A percentile compares a stretch with the other conserved stretches of the same genome.
These are phyloP conservation scores for Uloborus diversus DNA, from an alignment of 1,140 invertebrate genomes.

Conservation along the genomic window DNA sequence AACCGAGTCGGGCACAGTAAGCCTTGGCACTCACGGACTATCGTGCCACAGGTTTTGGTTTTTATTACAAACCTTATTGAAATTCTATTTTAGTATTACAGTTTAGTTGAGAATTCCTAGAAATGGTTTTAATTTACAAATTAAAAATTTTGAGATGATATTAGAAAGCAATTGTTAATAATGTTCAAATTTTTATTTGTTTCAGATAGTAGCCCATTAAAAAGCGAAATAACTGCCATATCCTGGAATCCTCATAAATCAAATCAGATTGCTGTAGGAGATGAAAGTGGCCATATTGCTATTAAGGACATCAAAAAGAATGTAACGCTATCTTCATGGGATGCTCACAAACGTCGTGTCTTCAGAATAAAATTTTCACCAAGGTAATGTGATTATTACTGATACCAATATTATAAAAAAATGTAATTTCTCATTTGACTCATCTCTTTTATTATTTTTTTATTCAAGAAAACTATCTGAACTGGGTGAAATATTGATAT, in stretches of 20 bases:
- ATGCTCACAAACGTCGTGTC: conserved; percentile 12
- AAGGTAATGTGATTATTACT: conserved; percentile 9
- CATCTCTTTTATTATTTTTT: neutral
- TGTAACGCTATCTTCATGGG: neutral
- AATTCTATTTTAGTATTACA: too few species aligned
- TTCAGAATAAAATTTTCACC: conserved; percentile 25
- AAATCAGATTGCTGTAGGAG: conserved; percentile 13
- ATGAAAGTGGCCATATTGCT: conserved; percentile 15
- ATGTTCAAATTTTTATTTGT: too few species aligned
- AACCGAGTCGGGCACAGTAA: too few species aligned
- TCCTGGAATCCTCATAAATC: conserved; percentile 12
- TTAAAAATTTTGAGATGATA: too few species aligned
- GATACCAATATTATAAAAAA: neutral
- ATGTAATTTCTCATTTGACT: neutral
- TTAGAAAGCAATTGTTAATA: too few species aligned
- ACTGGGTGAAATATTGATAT: neutral
- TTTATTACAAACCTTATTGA: too few species aligned
- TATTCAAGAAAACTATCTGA: conserved; percentile 20
- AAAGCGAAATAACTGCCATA: conserved; percentile 20
- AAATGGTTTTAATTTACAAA: too few species aligned
- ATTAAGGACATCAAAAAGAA: conserved; percentile 28
- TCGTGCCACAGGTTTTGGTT: too few species aligned
- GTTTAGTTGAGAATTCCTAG: too few species aligned
- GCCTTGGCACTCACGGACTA: too few species aligned
- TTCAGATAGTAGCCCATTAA: conserved; percentile 23